Evolutionary conservation across 2,888 invertebrate genomes (phyloP).

Genomic region (Diaphora mendica): DNA sequence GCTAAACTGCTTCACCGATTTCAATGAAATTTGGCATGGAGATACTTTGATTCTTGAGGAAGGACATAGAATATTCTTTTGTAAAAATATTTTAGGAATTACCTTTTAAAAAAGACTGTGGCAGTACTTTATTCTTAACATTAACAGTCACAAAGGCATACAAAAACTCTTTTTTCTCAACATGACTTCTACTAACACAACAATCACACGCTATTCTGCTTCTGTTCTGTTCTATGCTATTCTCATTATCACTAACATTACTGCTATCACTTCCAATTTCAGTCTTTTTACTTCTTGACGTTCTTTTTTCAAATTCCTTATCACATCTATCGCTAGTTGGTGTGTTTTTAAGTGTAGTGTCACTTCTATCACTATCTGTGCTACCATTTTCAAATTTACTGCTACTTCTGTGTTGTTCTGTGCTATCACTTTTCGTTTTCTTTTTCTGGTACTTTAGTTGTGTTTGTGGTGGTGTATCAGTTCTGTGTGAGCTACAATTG

Average conservation of each 20-base stretch:
- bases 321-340: not conserved
- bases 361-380: slow-evolving; percentile 14
- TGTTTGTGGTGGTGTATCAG: slow-evolving; percentile 38
- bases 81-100: slow-evolving; percentile 15
- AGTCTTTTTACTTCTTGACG: slow-evolving; percentile 15
- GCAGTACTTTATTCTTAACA: slow-evolving; percentile 75
- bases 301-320: slow-evolving; percentile 32
- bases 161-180: slow-evolving; percentile 69
- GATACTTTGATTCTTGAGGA: too few species aligned
- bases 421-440: slow-evolving; percentile 31
- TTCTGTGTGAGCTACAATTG: slow-evolving; percentile 55
- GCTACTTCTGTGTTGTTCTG: slow-evolving; percentile 6
- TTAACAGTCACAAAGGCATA: slow-evolving; percentile 77
- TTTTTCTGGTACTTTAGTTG: slow-evolving; percentile 25
- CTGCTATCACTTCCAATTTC: slow-evolving; percentile 16
- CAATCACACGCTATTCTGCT: slow-evolving; percentile 60
- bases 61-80: too few species aligned
- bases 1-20: too few species aligned
- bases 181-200: slow-evolving; percentile 50
- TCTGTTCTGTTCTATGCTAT: slow-evolving; percentile 21
- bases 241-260: slow-evolving; percentile 7
- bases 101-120: slow-evolving; percentile 77
- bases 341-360: not conserved
- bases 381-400: slow-evolving; percentile 26
- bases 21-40: too few species aligned